phyloP scores from a whole-genome alignment of 2,113 vertebrate species.

The Chascanopsetta lugubris region DNA sequence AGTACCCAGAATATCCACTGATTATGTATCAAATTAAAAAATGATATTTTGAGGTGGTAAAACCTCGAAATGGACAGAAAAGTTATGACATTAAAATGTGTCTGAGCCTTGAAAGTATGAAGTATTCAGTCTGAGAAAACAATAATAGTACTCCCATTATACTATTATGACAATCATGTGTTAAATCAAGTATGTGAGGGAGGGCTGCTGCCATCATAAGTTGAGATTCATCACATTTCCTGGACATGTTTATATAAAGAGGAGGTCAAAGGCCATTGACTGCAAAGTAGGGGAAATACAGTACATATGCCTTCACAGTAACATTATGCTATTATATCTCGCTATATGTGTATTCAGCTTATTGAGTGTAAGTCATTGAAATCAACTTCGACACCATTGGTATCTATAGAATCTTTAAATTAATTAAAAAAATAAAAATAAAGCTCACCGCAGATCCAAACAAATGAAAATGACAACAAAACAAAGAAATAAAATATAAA shows the following conservation, averaged over 20 bases:
- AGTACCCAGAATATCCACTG: slow-evolving; percentile 12
- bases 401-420: too few relatives aligned
- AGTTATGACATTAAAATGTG: slow-evolving; percentile 41
- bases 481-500: slow-evolving; percentile 26
- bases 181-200: slow-evolving; percentile 50
- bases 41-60: slow-evolving; percentile 5
- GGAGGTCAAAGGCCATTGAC: slow-evolving; percentile 28
- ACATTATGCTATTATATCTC: slow-evolving; percentile 46
- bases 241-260: slow-evolving; percentile 29
- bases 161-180: slow-evolving; percentile 57
- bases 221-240: slow-evolving; percentile 37
- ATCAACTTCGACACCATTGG: slow-evolving; percentile 36
- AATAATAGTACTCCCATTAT: slow-evolving; percentile 36
- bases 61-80: slow-evolving; percentile 33
- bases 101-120: slow-evolving; percentile 29
- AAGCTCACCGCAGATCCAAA: slow-evolving; percentile 58
- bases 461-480: slow-evolving; percentile 42
- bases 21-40: slow-evolving; percentile 28
- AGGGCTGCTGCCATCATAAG: slow-evolving; percentile 21
- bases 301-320: slow-evolving; percentile 46
- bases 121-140: slow-evolving; percentile 43
- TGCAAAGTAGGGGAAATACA: slow-evolving; percentile 37
- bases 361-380: slow-evolving; percentile 44
- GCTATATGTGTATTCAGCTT: slow-evolving; percentile 39
- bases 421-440: slow-evolving; percentile 48